A percentile compares a stretch with the other conserved stretches of the same genome.
phyloP scores from a whole-genome alignment of 2,113 vertebrate genomes.

The Morone saxatilis region DNA sequence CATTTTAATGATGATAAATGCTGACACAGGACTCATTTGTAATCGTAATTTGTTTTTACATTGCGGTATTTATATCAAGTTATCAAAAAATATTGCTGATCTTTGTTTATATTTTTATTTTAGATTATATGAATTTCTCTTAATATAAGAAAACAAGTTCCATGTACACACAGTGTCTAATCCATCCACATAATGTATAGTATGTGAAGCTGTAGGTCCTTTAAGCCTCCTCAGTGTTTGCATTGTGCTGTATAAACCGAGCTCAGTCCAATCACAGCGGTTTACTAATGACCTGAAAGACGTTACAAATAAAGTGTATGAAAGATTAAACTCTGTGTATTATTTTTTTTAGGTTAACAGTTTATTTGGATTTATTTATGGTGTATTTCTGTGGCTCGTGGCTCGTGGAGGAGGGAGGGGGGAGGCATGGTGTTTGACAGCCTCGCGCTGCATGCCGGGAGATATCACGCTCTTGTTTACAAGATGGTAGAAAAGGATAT shows the following conservation, averaged over 20 bases:
- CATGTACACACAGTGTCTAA: neutral
- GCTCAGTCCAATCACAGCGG: no score
- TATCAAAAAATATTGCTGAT: neutral
- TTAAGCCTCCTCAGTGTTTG: neutral
- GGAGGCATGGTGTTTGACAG: constrained; percentile 32
- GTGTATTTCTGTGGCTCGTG: neutral
- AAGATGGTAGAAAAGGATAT: constrained; percentile 47
- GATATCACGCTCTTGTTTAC: constrained; percentile 70
- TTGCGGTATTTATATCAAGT: neutral
- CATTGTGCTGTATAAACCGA: neutral
- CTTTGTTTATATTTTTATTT: neutral
- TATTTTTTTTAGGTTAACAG: accelerated
- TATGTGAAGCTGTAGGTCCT: no score
- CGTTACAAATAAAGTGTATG: no score
- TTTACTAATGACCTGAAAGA: no score
- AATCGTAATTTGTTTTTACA: neutral
- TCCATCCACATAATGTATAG: neutral
- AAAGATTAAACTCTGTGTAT: no score
- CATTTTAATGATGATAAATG: neutral
- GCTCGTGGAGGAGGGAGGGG: neutral
- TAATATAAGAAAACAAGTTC: neutral
- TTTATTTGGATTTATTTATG: neutral
- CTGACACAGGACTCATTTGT: neutral
- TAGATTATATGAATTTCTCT: neutral
- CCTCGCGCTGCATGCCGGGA: constrained; percentile 74